These are phyloP conservation scores for Monochamus alternatus DNA, from an alignment of 2,888 invertebrate genomes.

Conservation along the genomic window DNA sequence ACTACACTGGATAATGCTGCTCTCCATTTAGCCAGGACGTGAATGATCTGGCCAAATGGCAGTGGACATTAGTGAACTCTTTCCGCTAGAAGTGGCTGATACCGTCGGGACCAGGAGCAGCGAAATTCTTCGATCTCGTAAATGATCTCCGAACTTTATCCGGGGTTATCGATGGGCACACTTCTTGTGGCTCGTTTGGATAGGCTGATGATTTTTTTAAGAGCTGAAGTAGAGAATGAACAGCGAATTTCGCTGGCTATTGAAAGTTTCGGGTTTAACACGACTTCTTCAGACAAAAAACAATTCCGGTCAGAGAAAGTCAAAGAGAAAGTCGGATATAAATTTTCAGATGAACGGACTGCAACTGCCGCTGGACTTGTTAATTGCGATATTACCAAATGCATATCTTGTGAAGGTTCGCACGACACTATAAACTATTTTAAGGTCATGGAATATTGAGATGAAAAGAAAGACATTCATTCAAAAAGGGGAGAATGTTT, in stretches of 20 bases:
- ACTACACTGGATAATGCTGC: no score
- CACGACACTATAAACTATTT: constrained; percentile 16
- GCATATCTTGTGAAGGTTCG: constrained; percentile 4
- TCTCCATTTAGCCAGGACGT: no score
- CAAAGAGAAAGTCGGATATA: background rate
- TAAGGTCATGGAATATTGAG: background rate
- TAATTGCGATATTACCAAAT: background rate
- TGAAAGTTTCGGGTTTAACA: background rate
- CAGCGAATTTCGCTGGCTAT: constrained; percentile 22
- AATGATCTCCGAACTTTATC: no score
- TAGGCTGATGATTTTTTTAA: constrained; percentile 30
- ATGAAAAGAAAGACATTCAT: background rate
- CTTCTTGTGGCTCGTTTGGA: constrained; percentile 1
- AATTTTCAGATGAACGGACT: background rate
- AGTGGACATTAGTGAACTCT: no score
- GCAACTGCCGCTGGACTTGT: background rate
- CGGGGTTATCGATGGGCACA: no score
- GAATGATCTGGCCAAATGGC: no score
- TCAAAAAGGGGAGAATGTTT: background rate
- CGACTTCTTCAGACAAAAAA: no score
- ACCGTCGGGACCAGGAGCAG: no score
- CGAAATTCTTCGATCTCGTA: background rate
- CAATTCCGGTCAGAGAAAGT: no score
- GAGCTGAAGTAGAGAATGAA: constrained; percentile 35
- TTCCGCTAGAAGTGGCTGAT: no score